phyloP scores from a whole-genome alignment of 2,113 vertebrate species.

The Sturnira hondurensis region DNA sequence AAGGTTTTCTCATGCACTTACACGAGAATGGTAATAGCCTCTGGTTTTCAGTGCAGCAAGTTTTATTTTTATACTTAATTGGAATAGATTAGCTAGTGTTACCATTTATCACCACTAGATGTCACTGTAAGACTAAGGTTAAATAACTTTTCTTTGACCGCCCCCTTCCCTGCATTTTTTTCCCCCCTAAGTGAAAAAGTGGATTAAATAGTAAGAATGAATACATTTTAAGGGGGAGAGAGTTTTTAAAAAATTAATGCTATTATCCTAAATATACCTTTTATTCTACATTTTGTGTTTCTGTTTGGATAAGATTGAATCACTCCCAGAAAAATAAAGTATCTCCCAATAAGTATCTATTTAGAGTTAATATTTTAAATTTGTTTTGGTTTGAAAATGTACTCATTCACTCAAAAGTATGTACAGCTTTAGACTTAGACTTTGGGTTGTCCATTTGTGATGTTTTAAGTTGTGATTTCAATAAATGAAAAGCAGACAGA shows the following conservation, averaged over 20 bases:
- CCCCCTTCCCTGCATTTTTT: too few species aligned
- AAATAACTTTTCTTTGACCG: background rate
- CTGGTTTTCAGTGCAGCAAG: background rate
- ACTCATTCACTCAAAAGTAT: background rate
- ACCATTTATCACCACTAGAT: constrained; percentile 82
- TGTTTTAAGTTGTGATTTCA: constrained; percentile 58
- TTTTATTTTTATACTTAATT: background rate
- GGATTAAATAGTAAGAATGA: background rate
- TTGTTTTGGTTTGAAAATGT: background rate
- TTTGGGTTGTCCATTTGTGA: background rate
- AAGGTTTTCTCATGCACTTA: background rate
- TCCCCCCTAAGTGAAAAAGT: background rate
- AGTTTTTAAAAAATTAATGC: background rate
- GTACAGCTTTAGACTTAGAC: background rate
- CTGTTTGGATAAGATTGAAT: background rate
- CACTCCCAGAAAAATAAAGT: background rate
- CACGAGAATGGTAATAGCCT: background rate
- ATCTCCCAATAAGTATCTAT: background rate
- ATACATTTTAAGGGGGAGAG: background rate
- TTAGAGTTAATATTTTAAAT: constrained; percentile 37
- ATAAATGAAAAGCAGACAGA: background rate
- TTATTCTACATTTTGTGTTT: background rate
- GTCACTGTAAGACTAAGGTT: constrained; percentile 88
- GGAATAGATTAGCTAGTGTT: background rate
- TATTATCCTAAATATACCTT: constrained; percentile 1